Base-by-base conservation (phyloP, 2,797 vertebrate genomes). In the Trematomus bernacchii region DNA sequence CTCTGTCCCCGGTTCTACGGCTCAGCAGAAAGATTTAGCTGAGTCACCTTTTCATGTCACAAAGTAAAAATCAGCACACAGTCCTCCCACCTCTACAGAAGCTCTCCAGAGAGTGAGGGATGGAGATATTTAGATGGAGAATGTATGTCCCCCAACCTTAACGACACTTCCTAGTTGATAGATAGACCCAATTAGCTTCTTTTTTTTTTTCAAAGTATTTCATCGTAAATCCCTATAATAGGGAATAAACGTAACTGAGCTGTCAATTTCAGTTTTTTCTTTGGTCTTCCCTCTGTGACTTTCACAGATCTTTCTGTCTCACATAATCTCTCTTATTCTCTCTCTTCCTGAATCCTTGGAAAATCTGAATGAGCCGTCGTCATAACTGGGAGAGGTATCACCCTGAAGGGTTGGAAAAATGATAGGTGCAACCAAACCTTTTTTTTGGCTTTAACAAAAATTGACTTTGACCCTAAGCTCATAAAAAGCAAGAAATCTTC, bases 21-120 rank as follows among this genome's bases (percentile, higher is more conserved):
- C 85, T 90, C 86, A 91, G 89, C 87, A 85, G 64, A 83, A 87
- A 67, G n/a, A 60, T 82, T 54, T 37, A 21, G 89, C 91, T 89
- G 89, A 90, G 75, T 91, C 77, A 84, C 74, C 61, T 66, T 37
- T 54, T 69, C 43, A 40, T 76, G 75, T 82, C 85, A 85, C 80
- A 73, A 76, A 66, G 2, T 8, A 69, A 83, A 73, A 74, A 78
- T 70, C 72, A 76, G 66, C 59, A 3, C 0, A 2, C 43, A 68
- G 66, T 76, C 77, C 51, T 81, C 16, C 46, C 18, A 71, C 47
- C 66, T 66, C 57, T 2, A 1, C 68, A 14, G 77, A 61, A 10
- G 14, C 46, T 75, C 80, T 70, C 77, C 67, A 54, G 76, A 72
- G 64, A 53, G 30, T 47, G 67, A 76, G 69, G 82, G 66, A 52